Conservation (phyloP, 2,888 invertebrate genomes). For the Amphipyra berbera region DNA sequence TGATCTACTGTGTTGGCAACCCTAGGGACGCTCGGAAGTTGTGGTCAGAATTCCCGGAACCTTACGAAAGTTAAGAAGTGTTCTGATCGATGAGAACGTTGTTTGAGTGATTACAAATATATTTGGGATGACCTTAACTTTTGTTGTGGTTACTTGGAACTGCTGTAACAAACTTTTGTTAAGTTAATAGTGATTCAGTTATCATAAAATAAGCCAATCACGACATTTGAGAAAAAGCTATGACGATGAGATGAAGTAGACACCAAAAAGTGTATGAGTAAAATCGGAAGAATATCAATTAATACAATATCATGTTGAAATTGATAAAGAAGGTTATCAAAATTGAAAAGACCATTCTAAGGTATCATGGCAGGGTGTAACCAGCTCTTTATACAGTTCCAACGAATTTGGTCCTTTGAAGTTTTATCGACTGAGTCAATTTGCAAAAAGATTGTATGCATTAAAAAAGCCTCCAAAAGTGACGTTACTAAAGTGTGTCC, state of each 20-base stretch:
- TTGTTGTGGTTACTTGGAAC: constrained; percentile 13
- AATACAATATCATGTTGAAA: too few relatives aligned
- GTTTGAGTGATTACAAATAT: constrained; percentile 20
- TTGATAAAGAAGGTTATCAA: too few relatives aligned
- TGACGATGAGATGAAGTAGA: not conserved
- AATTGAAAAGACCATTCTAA: too few relatives aligned
- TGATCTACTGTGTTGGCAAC: too few relatives aligned
- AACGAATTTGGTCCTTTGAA: not conserved
- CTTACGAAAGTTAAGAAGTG: constrained; percentile 16
- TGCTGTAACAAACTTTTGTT: constrained; percentile 3
- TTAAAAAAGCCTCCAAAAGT: too few relatives aligned
- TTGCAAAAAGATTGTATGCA: too few relatives aligned
- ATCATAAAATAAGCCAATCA: constrained; percentile 1
- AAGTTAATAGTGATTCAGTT: not conserved
- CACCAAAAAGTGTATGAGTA: too few relatives aligned
- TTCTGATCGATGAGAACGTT: constrained; percentile 27
- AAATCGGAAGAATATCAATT: too few relatives aligned
- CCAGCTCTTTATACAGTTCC: not conserved
- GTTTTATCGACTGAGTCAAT: too few relatives aligned
- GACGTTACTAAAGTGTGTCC: too few relatives aligned
- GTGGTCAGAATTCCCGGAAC: constrained; percentile 10
- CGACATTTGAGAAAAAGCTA: too few relatives aligned
- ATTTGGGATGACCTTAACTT: constrained; percentile 19
- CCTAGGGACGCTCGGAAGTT: constrained; percentile 3
- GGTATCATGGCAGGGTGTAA: too few relatives aligned